phyloP scores from a whole-genome alignment of 92 coral and sea anemone species.

The Pocillopora meandrina region DNA sequence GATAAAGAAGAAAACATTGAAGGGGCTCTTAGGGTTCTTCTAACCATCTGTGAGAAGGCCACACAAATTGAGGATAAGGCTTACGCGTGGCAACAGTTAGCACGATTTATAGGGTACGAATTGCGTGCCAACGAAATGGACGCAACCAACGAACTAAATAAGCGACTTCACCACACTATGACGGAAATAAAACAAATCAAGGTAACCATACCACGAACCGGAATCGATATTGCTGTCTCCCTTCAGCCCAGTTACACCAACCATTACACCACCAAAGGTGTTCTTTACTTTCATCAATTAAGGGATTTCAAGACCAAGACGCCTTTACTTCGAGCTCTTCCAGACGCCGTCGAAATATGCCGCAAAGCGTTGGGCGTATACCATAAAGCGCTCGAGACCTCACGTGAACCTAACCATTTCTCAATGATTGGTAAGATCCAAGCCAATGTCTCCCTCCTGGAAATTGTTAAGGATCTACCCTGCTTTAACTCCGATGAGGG shows the following conservation, averaged over 20 bases:
- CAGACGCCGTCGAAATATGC: slow-evolving; percentile 3
- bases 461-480: slow-evolving; percentile 54
- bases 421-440: slow-evolving; percentile 66
- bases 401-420: slow-evolving; percentile 17
- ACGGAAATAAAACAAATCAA: neutral
- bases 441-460: slow-evolving; percentile 43
- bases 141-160: slow-evolving; percentile 19
- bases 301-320: slow-evolving; percentile 18
- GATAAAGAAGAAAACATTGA: slow-evolving; percentile 6
- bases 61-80: slow-evolving; percentile 45
- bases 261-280: slow-evolving; percentile 58
- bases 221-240: slow-evolving; percentile 56
- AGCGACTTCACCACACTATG: slow-evolving; percentile 6
- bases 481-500: slow-evolving; percentile 26
- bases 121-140: slow-evolving; percentile 39
- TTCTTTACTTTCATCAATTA: slow-evolving; percentile 40
- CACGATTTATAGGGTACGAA: slow-evolving; percentile 66
- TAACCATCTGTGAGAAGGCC: slow-evolving; percentile 45
- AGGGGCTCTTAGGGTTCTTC: slow-evolving; percentile 43
- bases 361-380: slow-evolving; percentile 42
- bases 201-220: slow-evolving; percentile 30
- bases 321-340: neutral
- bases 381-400: slow-evolving; percentile 31
- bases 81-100: slow-evolving; percentile 67
- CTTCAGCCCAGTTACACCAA: slow-evolving; percentile 41